Evolutionary conservation across 2,797 vertebrate genomes (phyloP), one percentile per base, ranked within the genome.

Genomic region (Pangasius krempfi): DNA sequence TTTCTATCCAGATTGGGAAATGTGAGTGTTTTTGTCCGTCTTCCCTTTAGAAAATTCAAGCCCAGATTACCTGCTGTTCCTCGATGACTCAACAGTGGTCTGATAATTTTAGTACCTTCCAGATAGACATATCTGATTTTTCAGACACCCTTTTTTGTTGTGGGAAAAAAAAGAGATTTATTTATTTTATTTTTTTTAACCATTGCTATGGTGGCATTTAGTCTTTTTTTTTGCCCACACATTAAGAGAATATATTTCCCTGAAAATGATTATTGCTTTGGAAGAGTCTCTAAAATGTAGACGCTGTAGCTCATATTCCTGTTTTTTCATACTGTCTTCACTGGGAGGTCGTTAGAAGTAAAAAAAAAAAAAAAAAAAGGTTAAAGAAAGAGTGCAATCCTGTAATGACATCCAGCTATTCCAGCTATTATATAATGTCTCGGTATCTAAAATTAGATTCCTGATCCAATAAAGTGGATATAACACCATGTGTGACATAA

Each of bases 371-470:
- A 62, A 25, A n/a, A 75, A 83, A 47, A n/a, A 18, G 25, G 3
- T 84, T 12, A 2, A 62, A 13, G 22, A 44, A 82, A 40, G 22
- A 44, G 37, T 3, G 2, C 56, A 44, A 27, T 82, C 22, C 33
- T 62, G 25, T 82, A 47, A 64, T 44, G 37, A 64, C 58, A n/a
- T 44, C 37, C 6, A 18, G 2, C 56, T 30, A 30, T 84, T 30
- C n/a, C 16, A 50, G 27, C 14, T 30, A 22, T 84, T 66, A 68
- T 84, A 68, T 22, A 84, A 68, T 33, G 27, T 27, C 44, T 66
- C 5, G 0, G 25, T 66, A 66, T 30, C 81, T 66, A 66, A 30
- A 81, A 81, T 81, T 81, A 18, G 60, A 84, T 66, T 84, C n/a
- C 40, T 30, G 40, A 84, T 84, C 62, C 18, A 68, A 13, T 68